phyloP scores from a whole-genome alignment of 37 sponge, comb jelly and placozoan species.

The Axinella damicornis region DNA sequence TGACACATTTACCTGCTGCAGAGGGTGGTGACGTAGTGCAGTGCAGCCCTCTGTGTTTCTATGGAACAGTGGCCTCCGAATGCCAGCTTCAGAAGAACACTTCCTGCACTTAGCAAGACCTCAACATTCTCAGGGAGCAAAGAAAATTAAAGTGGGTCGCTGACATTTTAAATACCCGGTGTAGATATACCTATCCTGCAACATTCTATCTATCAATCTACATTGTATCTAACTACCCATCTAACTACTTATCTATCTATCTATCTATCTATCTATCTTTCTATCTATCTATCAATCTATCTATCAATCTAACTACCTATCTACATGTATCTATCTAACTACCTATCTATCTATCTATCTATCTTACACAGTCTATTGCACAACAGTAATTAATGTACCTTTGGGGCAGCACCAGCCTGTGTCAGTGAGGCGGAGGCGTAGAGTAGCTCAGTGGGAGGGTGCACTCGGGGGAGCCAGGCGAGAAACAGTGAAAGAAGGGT shows the following conservation, averaged over 20 bases:
- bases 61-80: not conserved
- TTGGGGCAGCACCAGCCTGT: conserved; percentile 8
- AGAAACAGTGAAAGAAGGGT: conserved; percentile 18
- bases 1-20: not conserved
- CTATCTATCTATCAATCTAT: too few species aligned
- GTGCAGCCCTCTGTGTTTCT: conserved; percentile 38
- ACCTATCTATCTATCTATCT: not conserved
- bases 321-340: too few species aligned
- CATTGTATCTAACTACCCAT: too few species aligned
- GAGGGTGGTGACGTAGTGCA: conserved; percentile 21
- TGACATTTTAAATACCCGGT: too few species aligned
- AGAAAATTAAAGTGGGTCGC: too few species aligned
- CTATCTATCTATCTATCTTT: too few species aligned
- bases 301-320: too few species aligned
- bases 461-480: not conserved
- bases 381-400: not conserved
- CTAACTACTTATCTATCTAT: too few species aligned
- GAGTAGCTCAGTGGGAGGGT: conserved; percentile 53
- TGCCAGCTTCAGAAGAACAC: conserved; percentile 7
- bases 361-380: not conserved
- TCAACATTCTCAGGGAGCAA: not conserved
- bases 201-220: too few species aligned
- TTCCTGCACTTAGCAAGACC: not conserved
- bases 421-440: conserved; percentile 37
- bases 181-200: too few species aligned